These are phyloP conservation scores for Thripadectes ignobilis DNA, from an alignment of 2,797 vertebrate genomes.

Conservation along the genomic window DNA sequence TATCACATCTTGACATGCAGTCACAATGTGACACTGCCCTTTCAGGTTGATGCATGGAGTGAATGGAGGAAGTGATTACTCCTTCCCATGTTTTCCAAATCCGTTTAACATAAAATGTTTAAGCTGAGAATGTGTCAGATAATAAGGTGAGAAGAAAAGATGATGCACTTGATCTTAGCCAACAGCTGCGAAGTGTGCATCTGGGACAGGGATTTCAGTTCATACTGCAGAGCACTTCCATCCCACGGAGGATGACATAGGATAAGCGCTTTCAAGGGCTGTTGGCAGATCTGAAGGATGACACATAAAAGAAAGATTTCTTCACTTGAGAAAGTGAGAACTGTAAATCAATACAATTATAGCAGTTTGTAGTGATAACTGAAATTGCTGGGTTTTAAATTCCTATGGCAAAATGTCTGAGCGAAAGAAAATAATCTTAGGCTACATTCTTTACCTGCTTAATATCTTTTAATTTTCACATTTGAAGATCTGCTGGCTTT, in stretches of 20 bases:
- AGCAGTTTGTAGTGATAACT: background rate
- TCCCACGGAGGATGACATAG: background rate
- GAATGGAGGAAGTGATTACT: background rate
- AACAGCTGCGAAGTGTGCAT: background rate
- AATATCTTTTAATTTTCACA: background rate
- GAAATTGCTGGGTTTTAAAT: background rate
- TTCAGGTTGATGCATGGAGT: background rate
- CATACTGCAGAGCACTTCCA: background rate
- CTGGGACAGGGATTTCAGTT: background rate
- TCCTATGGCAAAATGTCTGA: background rate
- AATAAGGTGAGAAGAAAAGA: background rate
- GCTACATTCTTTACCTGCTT: background rate
- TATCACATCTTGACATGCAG: rapidly evolving
- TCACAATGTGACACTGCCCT: rapidly evolving
- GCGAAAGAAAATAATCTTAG: background rate
- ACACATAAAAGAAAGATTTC: background rate
- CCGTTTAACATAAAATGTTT: background rate
- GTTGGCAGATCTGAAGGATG: background rate
- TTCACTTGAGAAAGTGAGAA: background rate
- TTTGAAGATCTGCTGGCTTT: background rate
- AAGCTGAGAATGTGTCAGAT: background rate
- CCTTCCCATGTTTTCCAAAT: background rate
- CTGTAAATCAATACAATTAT: background rate
- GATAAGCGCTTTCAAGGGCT: background rate
- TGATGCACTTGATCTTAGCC: background rate